Percentiles rank a stretch among this genome's conserved stretches.
Conservation (phyloP, 2,113 vertebrate genomes). For the Misgurnus mizolepis region DNA sequence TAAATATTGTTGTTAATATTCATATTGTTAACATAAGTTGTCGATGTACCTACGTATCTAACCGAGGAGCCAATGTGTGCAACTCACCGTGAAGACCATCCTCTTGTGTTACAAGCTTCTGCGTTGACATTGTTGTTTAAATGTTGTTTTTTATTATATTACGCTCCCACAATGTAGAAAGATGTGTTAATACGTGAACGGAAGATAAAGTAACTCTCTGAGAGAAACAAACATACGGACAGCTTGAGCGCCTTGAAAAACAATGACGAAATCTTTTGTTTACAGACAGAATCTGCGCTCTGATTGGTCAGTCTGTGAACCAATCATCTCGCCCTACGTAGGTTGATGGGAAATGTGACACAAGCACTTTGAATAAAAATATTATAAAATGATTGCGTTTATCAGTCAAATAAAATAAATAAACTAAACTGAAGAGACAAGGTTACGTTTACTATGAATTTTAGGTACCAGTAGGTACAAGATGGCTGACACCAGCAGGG, state of each 20-base stretch:
- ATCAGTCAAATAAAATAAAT: too few species aligned
- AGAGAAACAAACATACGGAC: background rate
- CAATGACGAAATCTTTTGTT: constrained; percentile 43
- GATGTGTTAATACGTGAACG: background rate
- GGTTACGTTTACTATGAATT: too few species aligned
- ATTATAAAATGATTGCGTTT: background rate
- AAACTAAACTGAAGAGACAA: too few species aligned
- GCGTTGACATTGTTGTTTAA: constrained; percentile 23
- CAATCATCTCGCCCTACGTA: constrained; percentile 11
- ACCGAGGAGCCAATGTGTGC: background rate
- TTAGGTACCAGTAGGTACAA: too few species aligned
- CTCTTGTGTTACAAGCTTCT: constrained; percentile 7
- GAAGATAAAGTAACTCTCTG: background rate
- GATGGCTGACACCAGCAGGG: too few species aligned
- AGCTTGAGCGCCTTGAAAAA: background rate
- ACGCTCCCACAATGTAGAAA: background rate
- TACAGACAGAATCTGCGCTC: constrained; percentile 10
- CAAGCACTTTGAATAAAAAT: background rate
- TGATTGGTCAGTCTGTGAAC: constrained; percentile 30
- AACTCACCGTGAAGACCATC: constrained; percentile 40
- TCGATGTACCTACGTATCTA: background rate
- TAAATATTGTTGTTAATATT: background rate
- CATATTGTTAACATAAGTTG: background rate
- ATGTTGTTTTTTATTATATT: background rate
- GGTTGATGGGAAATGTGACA: background rate